phyloP scores from a whole-genome alignment of 2,888 invertebrate genomes.

The Myopa tessellatipennis region DNA sequence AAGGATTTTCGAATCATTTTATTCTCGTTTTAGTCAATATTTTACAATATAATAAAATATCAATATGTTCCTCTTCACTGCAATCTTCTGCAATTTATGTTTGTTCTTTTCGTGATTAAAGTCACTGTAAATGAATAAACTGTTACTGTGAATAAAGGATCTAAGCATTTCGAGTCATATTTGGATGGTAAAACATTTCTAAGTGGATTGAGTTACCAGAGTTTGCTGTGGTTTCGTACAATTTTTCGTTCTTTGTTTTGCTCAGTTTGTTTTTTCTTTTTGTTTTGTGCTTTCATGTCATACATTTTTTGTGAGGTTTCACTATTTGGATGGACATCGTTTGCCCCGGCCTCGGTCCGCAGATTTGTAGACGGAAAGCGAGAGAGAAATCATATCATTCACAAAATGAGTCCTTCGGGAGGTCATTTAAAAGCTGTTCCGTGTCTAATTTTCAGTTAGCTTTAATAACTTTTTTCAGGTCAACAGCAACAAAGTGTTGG shows the following conservation, averaged over 20 bases:
- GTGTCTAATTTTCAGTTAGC: background rate
- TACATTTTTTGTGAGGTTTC: slow-evolving; percentile 2
- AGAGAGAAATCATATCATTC: slow-evolving; percentile 15
- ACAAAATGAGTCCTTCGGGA: slow-evolving; percentile 27
- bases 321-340: slow-evolving; percentile 1
- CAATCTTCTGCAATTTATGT: too few species aligned
- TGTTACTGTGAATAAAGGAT: too few species aligned
- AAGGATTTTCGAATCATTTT: too few species aligned
- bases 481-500: background rate
- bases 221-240: background rate
- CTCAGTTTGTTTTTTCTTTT: background rate
- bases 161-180: too few species aligned
- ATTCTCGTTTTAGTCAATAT: too few species aligned
- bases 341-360: background rate
- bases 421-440: slow-evolving; percentile 19
- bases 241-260: background rate
- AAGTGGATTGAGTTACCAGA: slow-evolving; percentile 25
- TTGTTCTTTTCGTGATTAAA: too few species aligned
- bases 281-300: slow-evolving; percentile 16
- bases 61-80: too few species aligned
- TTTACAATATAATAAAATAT: too few species aligned
- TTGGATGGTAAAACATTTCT: slow-evolving; percentile 7
- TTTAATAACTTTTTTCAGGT: background rate
- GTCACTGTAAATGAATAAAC: too few species aligned
- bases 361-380: background rate